These are phyloP conservation scores for Carcinoscorpius rotundicauda DNA, from an alignment of 1,140 invertebrate species.

Conservation along the genomic window DNA sequence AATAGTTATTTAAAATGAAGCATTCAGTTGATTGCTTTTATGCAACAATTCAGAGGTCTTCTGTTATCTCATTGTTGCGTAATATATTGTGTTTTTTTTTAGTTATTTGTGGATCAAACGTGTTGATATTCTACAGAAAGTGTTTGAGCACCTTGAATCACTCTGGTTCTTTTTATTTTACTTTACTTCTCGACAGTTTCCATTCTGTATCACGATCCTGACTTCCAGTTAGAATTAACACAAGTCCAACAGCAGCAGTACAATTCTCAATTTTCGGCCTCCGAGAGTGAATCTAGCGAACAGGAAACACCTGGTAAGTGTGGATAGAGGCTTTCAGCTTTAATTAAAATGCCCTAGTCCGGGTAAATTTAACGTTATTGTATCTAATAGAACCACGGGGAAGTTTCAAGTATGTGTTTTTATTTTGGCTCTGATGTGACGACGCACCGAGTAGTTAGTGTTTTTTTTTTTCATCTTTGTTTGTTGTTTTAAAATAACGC, in stretches of 20 bases:
- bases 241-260: constrained; percentile 58
- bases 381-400: neutral
- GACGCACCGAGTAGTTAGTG: neutral
- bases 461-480: constrained; percentile 1
- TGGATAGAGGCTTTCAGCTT: too few species aligned
- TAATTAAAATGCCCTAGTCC: too few species aligned
- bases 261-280: constrained; percentile 49
- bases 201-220: constrained; percentile 13
- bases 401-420: neutral
- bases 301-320: constrained; percentile 17
- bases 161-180: too few species aligned
- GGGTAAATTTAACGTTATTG: neutral
- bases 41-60: too few species aligned
- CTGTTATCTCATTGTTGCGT: too few species aligned
- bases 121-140: too few species aligned
- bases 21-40: too few species aligned
- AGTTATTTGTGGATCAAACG: too few species aligned
- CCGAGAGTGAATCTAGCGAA: constrained; percentile 27
- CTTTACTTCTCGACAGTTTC: too few species aligned
- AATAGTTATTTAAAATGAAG: too few species aligned
- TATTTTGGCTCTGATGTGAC: constrained; percentile 1
- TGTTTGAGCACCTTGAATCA: too few species aligned
- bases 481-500: neutral
- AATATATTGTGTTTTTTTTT: too few species aligned
- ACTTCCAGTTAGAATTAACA: constrained; percentile 57